Evolutionary conservation across 2,888 invertebrate genomes (phyloP).

Genomic region (Meteorus cinctellus): DNA sequence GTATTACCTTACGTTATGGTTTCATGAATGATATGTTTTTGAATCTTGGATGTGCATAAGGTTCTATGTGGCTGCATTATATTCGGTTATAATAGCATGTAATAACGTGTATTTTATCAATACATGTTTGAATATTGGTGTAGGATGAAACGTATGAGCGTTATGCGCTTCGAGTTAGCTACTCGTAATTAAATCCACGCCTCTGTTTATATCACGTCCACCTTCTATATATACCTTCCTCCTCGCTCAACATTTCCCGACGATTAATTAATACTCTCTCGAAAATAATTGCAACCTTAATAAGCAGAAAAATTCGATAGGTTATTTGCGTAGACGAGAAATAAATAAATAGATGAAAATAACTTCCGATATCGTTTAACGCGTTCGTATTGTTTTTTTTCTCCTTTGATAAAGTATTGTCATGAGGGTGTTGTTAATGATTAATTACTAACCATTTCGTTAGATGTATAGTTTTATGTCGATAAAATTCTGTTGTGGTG

Average conservation of each 20-base stretch:
- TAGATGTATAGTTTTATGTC: not conserved
- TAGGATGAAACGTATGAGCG: conserved; percentile 18
- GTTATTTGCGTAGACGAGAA: not conserved
- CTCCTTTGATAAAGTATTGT: not conserved
- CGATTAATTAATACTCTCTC: conserved; percentile 57
- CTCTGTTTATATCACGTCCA: conserved; percentile 39
- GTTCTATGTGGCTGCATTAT: conserved; percentile 25
- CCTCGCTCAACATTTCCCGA: conserved; percentile 36
- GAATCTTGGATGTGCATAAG: conserved; percentile 11
- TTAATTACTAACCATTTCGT: not conserved
- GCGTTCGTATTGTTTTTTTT: not conserved
- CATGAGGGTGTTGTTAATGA: not conserved
- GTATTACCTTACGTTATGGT: not conserved
- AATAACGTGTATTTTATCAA: conserved; percentile 8
- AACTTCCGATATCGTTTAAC: not conserved
- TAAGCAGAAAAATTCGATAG: conserved; percentile 31
- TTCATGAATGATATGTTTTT: not conserved
- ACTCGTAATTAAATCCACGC: conserved; percentile 50
- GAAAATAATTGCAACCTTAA: conserved; percentile 47
- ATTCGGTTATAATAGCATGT: conserved; percentile 9
- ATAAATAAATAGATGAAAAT: not conserved
- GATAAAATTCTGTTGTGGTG: not conserved
- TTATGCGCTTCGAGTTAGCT: conserved; percentile 21
- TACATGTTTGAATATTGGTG: conserved; percentile 8
- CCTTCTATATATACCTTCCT: conserved; percentile 20